phyloP scores from a whole-genome alignment of 2,888 invertebrate genomes.

The Oscheius sp. region DNA sequence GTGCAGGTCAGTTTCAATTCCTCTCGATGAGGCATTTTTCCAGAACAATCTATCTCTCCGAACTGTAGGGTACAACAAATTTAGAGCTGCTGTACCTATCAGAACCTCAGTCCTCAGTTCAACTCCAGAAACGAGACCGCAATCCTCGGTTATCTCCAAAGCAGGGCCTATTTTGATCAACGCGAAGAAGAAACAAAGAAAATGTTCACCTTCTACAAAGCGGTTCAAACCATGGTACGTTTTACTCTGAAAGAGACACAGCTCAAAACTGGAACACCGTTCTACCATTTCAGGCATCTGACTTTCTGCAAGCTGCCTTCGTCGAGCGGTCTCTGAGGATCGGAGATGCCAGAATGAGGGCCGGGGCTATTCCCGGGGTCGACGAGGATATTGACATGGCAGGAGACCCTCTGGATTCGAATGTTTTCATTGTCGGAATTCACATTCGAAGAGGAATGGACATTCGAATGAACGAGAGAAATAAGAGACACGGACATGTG shows the following conservation, averaged over 20 bases:
- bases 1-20: background rate
- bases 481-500: constrained; percentile 69
- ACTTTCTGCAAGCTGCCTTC: constrained; percentile 23
- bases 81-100: constrained; percentile 11
- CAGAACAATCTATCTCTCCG: background rate
- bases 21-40: too few species aligned
- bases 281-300: constrained; percentile 11
- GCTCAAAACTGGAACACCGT: too few species aligned
- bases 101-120: background rate
- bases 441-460: constrained; percentile 75
- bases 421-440: constrained; percentile 69
- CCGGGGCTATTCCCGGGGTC: constrained; percentile 13
- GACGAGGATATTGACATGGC: constrained; percentile 26
- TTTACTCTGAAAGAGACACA: background rate
- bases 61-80: background rate
- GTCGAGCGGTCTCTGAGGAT: constrained; percentile 16
- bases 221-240: constrained; percentile 8
- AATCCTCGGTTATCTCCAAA: constrained; percentile 27
- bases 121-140: background rate
- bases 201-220: constrained; percentile 12
- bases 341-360: constrained; percentile 15
- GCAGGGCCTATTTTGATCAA: constrained; percentile 12
- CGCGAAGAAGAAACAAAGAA: background rate
- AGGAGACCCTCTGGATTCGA: constrained; percentile 36
- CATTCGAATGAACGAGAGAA: constrained; percentile 69